phyloP scores from a whole-genome alignment of 2,113 vertebrate genomes.

The Eidolon helvum region DNA sequence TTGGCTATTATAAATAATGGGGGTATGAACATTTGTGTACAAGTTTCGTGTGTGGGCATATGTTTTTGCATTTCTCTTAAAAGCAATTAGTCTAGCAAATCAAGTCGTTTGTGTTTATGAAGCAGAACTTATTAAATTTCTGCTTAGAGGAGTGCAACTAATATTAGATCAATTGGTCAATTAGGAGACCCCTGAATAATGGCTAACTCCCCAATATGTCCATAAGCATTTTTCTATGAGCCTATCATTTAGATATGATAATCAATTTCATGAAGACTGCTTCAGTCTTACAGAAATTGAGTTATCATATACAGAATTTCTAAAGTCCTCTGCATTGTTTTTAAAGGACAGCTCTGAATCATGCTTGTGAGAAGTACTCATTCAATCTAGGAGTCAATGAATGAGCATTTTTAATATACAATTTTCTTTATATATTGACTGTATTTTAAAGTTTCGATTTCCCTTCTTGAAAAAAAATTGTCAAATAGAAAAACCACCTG shows the following conservation, averaged over 20 bases:
- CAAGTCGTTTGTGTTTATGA: constrained; percentile 44
- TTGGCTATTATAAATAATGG: constrained; percentile 44
- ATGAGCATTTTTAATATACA: constrained; percentile 61
- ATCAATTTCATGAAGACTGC: constrained; percentile 33
- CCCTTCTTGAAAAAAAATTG: constrained; percentile 60
- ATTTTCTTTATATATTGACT: constrained; percentile 27
- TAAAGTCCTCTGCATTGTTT: constrained; percentile 20
- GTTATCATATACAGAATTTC: constrained; percentile 31
- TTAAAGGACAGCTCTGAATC: constrained; percentile 15
- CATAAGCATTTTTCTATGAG: constrained; percentile 10
- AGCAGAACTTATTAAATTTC: constrained; percentile 35
- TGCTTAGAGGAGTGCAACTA: constrained; percentile 22
- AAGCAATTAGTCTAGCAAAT: constrained; percentile 34
- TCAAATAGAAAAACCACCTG: constrained; percentile 67
- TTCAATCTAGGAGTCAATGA: constrained; percentile 18
- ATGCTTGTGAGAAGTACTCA: constrained; percentile 20
- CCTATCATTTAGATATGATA: constrained; percentile 13
- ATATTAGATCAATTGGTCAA: constrained; percentile 19
- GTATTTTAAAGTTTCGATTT: constrained; percentile 27
- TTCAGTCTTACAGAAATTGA: constrained; percentile 42
- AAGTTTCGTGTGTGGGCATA: background rate
- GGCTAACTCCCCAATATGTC: background rate
- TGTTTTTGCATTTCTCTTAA: constrained; percentile 18
- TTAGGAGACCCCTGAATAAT: constrained; percentile 16
- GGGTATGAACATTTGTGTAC: constrained; percentile 30